Evolutionary conservation across 2,888 invertebrate species (phyloP), one percentile per base, ranked within the genome.

Genomic region (Globia sparganii): DNA sequence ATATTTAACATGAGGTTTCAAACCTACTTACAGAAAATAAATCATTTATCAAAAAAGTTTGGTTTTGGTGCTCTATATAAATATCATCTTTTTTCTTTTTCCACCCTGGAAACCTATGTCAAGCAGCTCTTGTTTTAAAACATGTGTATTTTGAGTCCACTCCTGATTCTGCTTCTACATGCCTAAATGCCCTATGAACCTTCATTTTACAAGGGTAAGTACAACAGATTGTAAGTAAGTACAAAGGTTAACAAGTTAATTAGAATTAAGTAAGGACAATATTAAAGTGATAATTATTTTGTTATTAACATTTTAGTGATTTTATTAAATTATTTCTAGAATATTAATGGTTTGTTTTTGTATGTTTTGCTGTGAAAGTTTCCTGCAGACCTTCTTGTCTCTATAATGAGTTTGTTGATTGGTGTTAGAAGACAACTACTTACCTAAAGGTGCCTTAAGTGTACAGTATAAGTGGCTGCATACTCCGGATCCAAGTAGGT

Each of bases 171-270:
- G 31, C 31, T 34, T 62, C 25, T 34, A 25, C 46, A 6, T 67
- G 31, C 25, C 8, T 28, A 25, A 31, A n/a, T n/a, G n/a, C 15
- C 13, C 40, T 21, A 34, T 8, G 8, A 40, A 72, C 75, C 66
- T 84, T 79, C 71, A 40, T 69, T 84, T 84, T 67, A 76, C 80
- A 84, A 84, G 76, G 73, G 62, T 67, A 80, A 43, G 25, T 18
- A 46, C n/a, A 31, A 73, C 37, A n/a, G 43, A 62, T 61, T 75
- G 64, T 49, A 76, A 37, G 6, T 64, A 74, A 4, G n/a, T 46
- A 13, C 66, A 68, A 43, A 83, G 83, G 85, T 85, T 64, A 83
- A 81, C 74, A 43, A 61, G 77, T 56, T 72, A 74, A 71, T 67
- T 64, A 49, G 8, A 65, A 72, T 69, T 83, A 61, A 59, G 9